Evolutionary conservation across 2,888 invertebrate species (phyloP).

Genomic region (Apantesis nais): DNA sequence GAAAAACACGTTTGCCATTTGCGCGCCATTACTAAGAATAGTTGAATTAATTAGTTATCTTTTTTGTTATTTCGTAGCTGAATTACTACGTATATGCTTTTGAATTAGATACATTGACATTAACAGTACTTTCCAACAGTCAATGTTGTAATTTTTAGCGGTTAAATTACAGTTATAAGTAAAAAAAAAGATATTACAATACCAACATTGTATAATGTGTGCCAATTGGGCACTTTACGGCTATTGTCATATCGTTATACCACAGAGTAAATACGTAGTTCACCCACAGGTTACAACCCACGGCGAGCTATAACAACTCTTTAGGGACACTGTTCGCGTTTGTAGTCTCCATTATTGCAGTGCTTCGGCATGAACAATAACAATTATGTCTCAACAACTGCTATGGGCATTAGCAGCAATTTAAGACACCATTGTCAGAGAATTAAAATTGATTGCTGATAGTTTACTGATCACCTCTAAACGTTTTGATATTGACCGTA

Average conservation of each 20-base stretch:
- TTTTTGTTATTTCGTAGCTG: neutral
- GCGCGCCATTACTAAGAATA: neutral
- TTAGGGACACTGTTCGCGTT: constrained; percentile 13
- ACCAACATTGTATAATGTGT: constrained; percentile 9
- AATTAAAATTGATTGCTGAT: constrained; percentile 45
- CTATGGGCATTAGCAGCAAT: constrained; percentile 40
- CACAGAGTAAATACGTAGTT: neutral
- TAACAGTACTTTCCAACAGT: constrained; percentile 5
- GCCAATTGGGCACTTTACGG: constrained; percentile 23
- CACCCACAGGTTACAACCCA: neutral
- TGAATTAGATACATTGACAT: neutral
- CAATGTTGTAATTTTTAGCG: constrained; percentile 4
- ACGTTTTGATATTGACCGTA: constrained; percentile 31
- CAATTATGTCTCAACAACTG: constrained; percentile 33
- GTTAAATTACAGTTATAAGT: constrained; percentile 3
- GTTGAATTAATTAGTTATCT: neutral
- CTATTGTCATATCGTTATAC: constrained; percentile 14
- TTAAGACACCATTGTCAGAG: constrained; percentile 31
- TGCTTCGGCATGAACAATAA: constrained; percentile 17
- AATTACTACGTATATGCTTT: neutral
- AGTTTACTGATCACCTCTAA: constrained; percentile 31
- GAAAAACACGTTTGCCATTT: neutral
- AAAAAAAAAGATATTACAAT: constrained; percentile 12
- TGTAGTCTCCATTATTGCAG: constrained; percentile 4
- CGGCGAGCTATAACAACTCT: constrained; percentile 13